A percentile compares a stretch with the other conserved stretches of the same genome.
These are phyloP conservation scores for Rhinopomastus cyanomelas DNA, from an alignment of 2,113 vertebrate species.

Conservation along the genomic window DNA sequence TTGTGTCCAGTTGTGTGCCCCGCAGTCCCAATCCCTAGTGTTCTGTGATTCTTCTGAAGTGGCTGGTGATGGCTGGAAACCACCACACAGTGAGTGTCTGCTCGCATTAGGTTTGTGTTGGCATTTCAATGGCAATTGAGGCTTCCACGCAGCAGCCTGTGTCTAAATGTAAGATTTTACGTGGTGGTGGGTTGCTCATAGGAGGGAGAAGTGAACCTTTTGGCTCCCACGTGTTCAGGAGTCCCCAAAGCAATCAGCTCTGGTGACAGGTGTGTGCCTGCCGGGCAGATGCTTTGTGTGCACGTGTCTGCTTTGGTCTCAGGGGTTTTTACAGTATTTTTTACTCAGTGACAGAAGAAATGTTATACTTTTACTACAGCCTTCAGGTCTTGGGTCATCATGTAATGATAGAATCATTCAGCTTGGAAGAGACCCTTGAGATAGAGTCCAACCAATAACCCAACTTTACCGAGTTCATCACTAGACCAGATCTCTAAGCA, in stretches of 20 bases:
- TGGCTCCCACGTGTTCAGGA: rapidly evolving
- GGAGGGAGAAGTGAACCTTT: background rate
- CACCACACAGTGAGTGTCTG: background rate
- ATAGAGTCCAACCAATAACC: too few species aligned
- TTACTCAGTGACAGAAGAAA: background rate
- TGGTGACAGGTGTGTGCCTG: background rate
- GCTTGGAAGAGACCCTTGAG: too few species aligned
- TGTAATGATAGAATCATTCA: too few species aligned
- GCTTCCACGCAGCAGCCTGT: rapidly evolving
- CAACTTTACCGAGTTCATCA: too few species aligned
- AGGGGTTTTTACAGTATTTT: rapidly evolving
- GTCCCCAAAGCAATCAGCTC: background rate
- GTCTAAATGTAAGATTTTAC: background rate
- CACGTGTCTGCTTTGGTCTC: background rate
- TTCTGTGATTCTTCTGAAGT: too few species aligned
- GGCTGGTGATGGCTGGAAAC: background rate
- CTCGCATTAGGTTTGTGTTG: background rate
- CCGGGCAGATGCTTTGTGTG: background rate
- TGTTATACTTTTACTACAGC: background rate
- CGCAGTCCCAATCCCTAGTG: too few species aligned
- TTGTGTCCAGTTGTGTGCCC: too few species aligned
- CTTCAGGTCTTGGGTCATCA: background rate
- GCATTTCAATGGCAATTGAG: background rate
- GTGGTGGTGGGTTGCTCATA: rapidly evolving
- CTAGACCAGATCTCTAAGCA: too few species aligned